A percentile compares a stretch with the other conserved stretches of the same genome.
These are phyloP conservation scores for Acrocephalus arundinaceus DNA, from an alignment of 2,113 vertebrate species.

Conservation along the genomic window DNA sequence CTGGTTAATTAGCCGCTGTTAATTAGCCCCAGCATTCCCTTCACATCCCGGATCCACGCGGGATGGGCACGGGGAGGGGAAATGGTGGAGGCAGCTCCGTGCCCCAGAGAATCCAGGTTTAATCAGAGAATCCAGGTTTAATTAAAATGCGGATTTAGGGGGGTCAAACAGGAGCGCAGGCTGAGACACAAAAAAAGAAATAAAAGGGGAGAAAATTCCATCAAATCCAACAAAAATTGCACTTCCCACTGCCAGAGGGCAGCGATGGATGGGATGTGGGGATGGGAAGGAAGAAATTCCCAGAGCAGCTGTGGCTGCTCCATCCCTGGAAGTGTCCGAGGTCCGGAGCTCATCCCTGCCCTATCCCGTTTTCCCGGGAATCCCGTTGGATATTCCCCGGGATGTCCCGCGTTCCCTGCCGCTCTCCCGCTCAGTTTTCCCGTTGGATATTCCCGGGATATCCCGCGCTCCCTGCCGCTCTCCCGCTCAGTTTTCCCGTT, in stretches of 20 bases:
- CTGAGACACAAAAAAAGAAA: background rate
- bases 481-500: too few species aligned
- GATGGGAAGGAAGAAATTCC: background rate
- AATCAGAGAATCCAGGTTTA: too few species aligned
- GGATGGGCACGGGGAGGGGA: background rate
- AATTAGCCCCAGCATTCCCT: background rate
- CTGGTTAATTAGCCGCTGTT: background rate
- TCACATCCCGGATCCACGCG: accelerated
- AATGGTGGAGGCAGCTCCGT: background rate
- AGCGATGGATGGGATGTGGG: background rate
- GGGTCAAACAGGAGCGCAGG: accelerated
- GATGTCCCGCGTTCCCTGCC: too few species aligned
- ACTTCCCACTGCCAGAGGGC: background rate
- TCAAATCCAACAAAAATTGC: background rate
- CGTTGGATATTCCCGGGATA: too few species aligned
- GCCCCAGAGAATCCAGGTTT: background rate
- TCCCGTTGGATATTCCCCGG: accelerated
- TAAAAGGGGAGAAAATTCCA: accelerated
- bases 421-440: too few species aligned
- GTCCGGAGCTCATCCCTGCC: accelerated
- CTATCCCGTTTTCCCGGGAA: accelerated
- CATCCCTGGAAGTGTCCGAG: background rate
- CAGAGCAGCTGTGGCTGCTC: background rate
- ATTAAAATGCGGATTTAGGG: background rate
- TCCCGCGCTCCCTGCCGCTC: too few species aligned